Percentiles rank a stretch among this genome's conserved stretches.
phyloP scores from a whole-genome alignment of 2,888 invertebrate genomes.

The Trachelus stipa region DNA sequence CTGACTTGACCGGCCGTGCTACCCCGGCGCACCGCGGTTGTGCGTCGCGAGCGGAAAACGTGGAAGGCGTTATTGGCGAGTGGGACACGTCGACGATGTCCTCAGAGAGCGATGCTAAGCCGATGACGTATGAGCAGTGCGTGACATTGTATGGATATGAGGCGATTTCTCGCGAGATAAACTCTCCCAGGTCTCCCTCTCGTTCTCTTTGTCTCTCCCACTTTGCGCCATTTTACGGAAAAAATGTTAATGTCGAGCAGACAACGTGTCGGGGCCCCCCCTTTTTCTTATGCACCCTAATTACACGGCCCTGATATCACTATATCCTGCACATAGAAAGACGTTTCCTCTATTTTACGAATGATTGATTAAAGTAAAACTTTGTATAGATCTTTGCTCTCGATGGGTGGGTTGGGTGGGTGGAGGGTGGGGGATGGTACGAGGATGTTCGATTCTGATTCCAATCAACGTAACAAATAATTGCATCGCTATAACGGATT shows the following conservation, averaged over 20 bases:
- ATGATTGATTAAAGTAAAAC: neutral
- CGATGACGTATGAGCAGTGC: constrained; percentile 47
- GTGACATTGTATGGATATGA: constrained; percentile 66
- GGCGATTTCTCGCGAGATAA: constrained; percentile 56
- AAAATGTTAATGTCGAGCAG: constrained; percentile 42
- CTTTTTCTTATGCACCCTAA: constrained; percentile 1
- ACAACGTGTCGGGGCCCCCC: constrained; percentile 27
- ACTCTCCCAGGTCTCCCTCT: neutral
- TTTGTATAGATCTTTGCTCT: neutral
- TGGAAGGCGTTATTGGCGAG: neutral
- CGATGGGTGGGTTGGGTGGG: too few relatives aligned
- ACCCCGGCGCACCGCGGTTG: neutral
- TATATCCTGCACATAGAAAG: neutral
- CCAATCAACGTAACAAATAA: neutral
- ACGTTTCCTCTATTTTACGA: neutral
- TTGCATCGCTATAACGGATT: neutral
- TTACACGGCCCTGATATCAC: neutral
- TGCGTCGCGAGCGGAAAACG: neutral
- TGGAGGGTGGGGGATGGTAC: too few relatives aligned
- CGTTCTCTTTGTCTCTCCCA: neutral
- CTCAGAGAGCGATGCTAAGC: constrained; percentile 28
- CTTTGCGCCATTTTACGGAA: constrained; percentile 9
- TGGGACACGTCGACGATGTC: neutral
- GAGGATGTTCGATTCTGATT: neutral
- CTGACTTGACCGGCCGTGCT: neutral